These are phyloP conservation scores for Littorina saxatilis DNA, from an alignment of 1,140 invertebrate genomes.

Conservation along the genomic window DNA sequence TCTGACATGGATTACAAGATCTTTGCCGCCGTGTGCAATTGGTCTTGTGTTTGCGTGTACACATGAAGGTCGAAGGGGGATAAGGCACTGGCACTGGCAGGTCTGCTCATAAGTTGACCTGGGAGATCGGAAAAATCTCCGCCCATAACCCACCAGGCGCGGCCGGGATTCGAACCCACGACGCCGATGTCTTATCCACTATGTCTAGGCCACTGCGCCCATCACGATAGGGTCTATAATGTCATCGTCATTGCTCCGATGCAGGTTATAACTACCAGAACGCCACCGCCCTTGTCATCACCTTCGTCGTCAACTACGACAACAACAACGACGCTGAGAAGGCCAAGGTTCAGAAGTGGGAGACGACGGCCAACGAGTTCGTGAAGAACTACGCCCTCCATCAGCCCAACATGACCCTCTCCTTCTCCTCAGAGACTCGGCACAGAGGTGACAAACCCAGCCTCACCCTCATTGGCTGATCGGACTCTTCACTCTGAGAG, in stretches of 20 bases:
- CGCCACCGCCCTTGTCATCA: constrained; percentile 92
- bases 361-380: constrained; percentile 88
- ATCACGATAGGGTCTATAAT: neutral
- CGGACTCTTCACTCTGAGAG: too few relatives aligned
- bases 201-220: neutral
- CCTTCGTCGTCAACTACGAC: constrained; percentile 87
- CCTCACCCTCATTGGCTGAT: too few relatives aligned
- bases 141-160: too few relatives aligned
- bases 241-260: neutral
- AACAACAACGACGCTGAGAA: constrained; percentile 62
- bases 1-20: too few relatives aligned
- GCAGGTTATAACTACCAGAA: constrained; percentile 82
- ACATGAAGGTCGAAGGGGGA: too few relatives aligned
- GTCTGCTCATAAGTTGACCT: too few relatives aligned
- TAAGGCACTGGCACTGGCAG: neutral
- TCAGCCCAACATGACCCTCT: constrained; percentile 89
- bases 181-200: neutral
- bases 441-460: too few relatives aligned
- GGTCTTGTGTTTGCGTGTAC: too few relatives aligned
- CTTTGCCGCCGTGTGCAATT: too few relatives aligned
- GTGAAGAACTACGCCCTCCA: constrained; percentile 85
- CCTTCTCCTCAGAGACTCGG: too few relatives aligned
- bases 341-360: constrained; percentile 88
- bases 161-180: too few relatives aligned
- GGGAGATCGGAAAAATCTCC: too few relatives aligned